phyloP scores from a whole-genome alignment of 2,888 invertebrate species.

The Ophion ventricosus region DNA sequence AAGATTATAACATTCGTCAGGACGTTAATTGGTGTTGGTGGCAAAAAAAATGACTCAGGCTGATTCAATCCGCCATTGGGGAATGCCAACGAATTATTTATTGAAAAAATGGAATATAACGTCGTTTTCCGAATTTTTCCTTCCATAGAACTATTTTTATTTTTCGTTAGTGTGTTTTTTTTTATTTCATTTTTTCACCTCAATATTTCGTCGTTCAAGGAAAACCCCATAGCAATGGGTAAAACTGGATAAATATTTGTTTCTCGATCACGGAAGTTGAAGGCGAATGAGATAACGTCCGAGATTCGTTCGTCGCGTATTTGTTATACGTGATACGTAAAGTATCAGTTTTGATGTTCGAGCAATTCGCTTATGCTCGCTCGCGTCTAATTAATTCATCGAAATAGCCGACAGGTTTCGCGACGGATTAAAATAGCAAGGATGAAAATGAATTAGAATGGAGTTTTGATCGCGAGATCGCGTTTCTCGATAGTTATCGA shows the following conservation, averaged over 20 bases:
- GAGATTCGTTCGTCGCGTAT: neutral
- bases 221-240: neutral
- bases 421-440: slow-evolving; percentile 17
- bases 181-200: no score
- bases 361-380: neutral
- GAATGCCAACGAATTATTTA: no score
- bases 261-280: neutral
- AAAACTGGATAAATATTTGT: neutral
- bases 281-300: neutral
- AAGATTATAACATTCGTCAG: no score
- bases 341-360: neutral
- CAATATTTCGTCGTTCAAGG: neutral
- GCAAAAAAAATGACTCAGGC: no score
- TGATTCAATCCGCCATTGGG: no score
- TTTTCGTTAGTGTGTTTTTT: no score
- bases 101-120: no score
- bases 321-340: neutral
- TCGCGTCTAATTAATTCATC: neutral
- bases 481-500: slow-evolving; percentile 33
- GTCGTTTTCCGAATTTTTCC: no score
- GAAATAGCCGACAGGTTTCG: neutral
- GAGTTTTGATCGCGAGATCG: slow-evolving; percentile 30
- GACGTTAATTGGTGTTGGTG: no score
- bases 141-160: no score
- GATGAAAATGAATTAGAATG: slow-evolving; percentile 14